A percentile compares a stretch with the other conserved stretches of the same genome.
Conservation (phyloP, 2,113 vertebrate species). For the Anguilla japonica region DNA sequence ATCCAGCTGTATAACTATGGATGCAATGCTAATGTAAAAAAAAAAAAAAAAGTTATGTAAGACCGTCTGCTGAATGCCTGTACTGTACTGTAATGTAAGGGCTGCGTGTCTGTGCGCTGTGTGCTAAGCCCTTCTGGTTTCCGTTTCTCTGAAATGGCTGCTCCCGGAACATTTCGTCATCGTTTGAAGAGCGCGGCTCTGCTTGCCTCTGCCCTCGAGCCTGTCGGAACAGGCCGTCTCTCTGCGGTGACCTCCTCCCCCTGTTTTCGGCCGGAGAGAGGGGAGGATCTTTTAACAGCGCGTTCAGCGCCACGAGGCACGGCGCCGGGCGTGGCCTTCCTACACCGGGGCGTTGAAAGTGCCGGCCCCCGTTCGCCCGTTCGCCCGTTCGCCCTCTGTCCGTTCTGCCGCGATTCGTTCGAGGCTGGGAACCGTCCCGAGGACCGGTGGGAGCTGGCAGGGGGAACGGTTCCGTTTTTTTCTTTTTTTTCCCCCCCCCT, state of each 20-base stretch:
- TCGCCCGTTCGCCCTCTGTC: neutral
- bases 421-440: neutral
- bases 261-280: neutral
- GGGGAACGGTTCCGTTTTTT: neutral
- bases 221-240: neutral
- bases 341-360: conserved; percentile 11
- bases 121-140: neutral
- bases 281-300: neutral
- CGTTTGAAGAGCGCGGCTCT: neutral
- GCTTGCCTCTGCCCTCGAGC: neutral
- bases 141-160: neutral
- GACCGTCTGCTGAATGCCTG: no score
- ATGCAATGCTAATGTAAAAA: no score
- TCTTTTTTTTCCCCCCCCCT: no score
- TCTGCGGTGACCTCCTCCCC: neutral
- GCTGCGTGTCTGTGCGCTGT: neutral
- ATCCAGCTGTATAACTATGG: no score
- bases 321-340: neutral
- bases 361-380: neutral
- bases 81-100: no score
- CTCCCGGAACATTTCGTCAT: neutral
- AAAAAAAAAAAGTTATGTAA: no score
- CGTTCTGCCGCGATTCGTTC: neutral
- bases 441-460: neutral
- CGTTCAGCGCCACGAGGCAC: conserved; percentile 7